Percentiles rank a stretch among this genome's conserved stretches.
Evolutionary conservation across 2,797 vertebrate species (phyloP).

Genomic region (Alca torda): DNA sequence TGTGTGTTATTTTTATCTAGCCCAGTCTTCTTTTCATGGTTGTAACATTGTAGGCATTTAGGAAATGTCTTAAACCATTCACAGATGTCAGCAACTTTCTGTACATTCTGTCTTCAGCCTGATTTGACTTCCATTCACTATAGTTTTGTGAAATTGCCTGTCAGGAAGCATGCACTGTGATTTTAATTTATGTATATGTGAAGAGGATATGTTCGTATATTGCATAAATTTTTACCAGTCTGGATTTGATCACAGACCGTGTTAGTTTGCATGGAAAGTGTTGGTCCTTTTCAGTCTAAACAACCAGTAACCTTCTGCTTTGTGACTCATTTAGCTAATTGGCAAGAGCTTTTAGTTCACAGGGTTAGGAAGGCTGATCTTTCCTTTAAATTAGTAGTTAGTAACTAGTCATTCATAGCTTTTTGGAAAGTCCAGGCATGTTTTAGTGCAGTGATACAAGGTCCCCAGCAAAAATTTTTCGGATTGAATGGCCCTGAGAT

Average conservation of each 20-base stretch:
- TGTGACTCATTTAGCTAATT: neutral
- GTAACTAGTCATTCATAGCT: neutral
- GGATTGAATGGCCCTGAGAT: neutral
- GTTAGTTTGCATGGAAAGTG: neutral
- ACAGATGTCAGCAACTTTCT: slow-evolving; percentile 1
- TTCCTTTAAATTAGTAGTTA: neutral
- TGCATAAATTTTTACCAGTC: neutral
- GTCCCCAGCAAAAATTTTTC: neutral
- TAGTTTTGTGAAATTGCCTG: neutral
- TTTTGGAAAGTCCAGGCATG: neutral
- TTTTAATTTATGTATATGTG: neutral
- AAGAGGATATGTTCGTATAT: neutral
- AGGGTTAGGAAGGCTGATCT: neutral
- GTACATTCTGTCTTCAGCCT: neutral
- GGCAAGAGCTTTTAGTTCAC: neutral
- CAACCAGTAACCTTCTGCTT: neutral
- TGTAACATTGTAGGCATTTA: neutral
- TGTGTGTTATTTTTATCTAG: slow-evolving; percentile 31
- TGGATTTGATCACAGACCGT: neutral
- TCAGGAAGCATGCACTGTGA: neutral
- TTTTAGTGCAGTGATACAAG: neutral
- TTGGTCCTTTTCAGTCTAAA: neutral
- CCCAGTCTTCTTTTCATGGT: neutral
- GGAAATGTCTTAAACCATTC: neutral
- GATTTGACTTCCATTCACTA: neutral